Base-by-base conservation (phyloP, 1,140 invertebrate species). In the Drosophila leontia region DNA sequence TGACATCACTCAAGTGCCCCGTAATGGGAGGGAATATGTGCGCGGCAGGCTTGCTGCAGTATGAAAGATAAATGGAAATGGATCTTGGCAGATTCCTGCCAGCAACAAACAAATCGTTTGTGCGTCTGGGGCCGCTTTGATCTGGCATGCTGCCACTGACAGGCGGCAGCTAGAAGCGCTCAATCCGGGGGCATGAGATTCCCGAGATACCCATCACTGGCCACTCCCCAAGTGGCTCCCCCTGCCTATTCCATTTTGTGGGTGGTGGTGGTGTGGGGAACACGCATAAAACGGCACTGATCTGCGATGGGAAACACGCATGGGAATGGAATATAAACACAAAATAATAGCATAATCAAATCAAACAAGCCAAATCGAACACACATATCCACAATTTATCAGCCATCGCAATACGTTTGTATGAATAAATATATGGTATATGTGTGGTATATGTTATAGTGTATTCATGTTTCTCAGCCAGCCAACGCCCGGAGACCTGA, bases 301-400 rank as follows among this genome's bases (percentile, higher is more conserved):
- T 75, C 67, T 26, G 59, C 65, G 80, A 82, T 79, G 75, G 53
- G 29, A 75, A 82, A 55, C 65, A 77, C 61, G 71, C 81, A 64
- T 53, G 62, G 62, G 64, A 75, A 82, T 82, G 67, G 55, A 80
- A 75, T 67, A 83, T 75, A 80, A 84, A 84, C 83, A 87, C 63
- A 82, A 78, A 78, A 87, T 86, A 86, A 86, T 83, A 80, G 69
- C 84, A 88, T 87, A 88, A 86, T 87, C 83, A 87, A 86, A 78
- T 78, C 75, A 78, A 78, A 78, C 41, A 78, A 60, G 53, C 55
- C 50, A 45, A 75, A 78, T 78, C 82, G 65, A 80, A 86, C 69
- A 71, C 74, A 78, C 74, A 78, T 61, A 56, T 23, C 53, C 35
- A 56, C 53, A n/a, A 42, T 72, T 60, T 71, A 71, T 59, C 67